These are phyloP conservation scores for Galleria mellonella DNA, from an alignment of 1,140 invertebrate genomes.

Conservation along the genomic window DNA sequence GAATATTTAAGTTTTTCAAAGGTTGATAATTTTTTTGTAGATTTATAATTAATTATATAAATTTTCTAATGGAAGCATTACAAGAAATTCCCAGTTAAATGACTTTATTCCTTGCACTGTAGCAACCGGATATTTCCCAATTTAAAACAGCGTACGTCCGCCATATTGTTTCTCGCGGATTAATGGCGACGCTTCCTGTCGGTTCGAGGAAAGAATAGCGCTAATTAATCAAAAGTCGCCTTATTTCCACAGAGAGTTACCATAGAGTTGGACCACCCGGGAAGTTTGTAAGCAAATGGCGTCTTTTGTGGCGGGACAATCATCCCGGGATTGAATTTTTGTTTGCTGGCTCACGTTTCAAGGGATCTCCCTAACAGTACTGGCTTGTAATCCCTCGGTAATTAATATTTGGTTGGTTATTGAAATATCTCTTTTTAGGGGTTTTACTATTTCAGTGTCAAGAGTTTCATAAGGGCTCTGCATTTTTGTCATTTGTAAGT, in stretches of 20 bases:
- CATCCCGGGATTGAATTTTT: conserved; percentile 60
- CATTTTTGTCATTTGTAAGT: too few species aligned
- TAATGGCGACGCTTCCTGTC: conserved; percentile 52
- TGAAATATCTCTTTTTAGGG: conserved; percentile 12
- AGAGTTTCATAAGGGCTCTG: too few species aligned
- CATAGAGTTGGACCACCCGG: conserved; percentile 43
- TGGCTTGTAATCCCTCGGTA: conserved; percentile 41
- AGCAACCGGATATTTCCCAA: conserved; percentile 43
- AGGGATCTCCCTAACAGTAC: conserved; percentile 25
- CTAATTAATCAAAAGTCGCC: conserved; percentile 71
- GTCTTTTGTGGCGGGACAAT: conserved; percentile 52
- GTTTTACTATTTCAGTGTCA: too few species aligned
- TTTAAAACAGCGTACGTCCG: conserved; percentile 32
- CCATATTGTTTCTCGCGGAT: conserved; percentile 62
- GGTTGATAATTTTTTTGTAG: too few species aligned
- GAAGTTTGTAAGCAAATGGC: conserved; percentile 53
- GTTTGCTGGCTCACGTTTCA: conserved; percentile 34
- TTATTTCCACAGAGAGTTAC: conserved; percentile 67
- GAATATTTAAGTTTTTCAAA: too few species aligned
- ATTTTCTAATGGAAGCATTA: too few species aligned
- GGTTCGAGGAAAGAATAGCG: conserved; percentile 63
- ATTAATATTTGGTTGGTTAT: conserved; percentile 48
- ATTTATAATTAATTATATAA: too few species aligned
- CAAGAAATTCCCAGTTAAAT: too few species aligned
- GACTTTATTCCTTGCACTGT: too few species aligned